Evolutionary conservation across 2,113 vertebrate species (phyloP).

Genomic region (Hyperoodon ampullatus): DNA sequence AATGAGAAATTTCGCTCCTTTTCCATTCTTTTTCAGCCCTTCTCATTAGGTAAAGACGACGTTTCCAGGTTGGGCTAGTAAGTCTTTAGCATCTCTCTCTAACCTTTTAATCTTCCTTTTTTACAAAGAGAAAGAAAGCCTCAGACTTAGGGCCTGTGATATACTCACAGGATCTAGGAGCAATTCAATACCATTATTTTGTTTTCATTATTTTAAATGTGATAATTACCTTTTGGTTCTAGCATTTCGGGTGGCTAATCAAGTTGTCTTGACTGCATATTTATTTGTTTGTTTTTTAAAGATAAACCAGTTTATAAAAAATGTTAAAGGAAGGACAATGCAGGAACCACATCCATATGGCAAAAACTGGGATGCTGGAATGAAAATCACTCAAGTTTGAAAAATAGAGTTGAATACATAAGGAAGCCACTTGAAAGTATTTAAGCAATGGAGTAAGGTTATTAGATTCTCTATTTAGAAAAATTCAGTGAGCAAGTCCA

Average conservation of each 20-base stretch:
- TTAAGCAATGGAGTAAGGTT: not conserved
- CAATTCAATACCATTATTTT: not conserved
- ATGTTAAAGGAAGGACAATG: not conserved
- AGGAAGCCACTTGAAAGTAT: not conserved
- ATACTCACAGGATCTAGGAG: not conserved
- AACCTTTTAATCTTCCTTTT: not conserved
- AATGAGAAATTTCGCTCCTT: not conserved
- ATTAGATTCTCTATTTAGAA: not conserved
- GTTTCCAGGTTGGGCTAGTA: not conserved
- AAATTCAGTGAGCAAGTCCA: not conserved
- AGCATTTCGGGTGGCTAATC: not conserved
- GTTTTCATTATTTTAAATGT: not conserved
- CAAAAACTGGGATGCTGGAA: not conserved
- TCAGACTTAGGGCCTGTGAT: not conserved
- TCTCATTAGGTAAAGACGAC: not conserved
- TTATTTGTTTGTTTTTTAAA: not conserved
- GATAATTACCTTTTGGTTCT: not conserved
- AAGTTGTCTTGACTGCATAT: not conserved
- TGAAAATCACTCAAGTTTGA: conserved; percentile 9
- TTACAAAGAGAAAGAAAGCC: not conserved
- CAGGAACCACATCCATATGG: not conserved
- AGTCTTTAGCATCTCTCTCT: not conserved
- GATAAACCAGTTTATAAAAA: not conserved
- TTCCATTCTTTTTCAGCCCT: not conserved
- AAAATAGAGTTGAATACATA: not conserved